Conservation (phyloP, 2,113 vertebrate genomes). For the Hippocampus barbouri region DNA sequence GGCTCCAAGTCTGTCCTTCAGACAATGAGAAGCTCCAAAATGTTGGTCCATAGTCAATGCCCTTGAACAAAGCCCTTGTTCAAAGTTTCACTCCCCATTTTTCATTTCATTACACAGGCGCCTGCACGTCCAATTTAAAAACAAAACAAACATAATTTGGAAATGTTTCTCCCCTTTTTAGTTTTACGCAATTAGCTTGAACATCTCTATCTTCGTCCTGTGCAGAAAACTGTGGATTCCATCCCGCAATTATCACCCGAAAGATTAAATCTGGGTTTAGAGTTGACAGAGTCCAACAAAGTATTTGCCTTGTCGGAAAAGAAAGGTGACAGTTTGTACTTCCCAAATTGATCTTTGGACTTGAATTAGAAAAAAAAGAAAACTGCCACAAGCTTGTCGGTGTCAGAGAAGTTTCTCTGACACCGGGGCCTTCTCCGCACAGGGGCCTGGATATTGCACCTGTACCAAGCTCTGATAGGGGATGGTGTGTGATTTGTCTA, state of each 20-base stretch:
- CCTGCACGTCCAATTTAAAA: not conserved
- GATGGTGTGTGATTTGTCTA: constrained; percentile 16
- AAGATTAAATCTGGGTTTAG: constrained; percentile 8
- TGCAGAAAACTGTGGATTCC: constrained; percentile 7
- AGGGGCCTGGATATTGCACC: constrained; percentile 16
- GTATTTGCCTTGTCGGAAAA: constrained; percentile 28
- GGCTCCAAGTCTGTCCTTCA: too few species aligned
- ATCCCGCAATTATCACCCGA: constrained; percentile 1
- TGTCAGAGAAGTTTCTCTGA: constrained; percentile 32
- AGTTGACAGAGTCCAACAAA: constrained; percentile 57
- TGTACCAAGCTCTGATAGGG: constrained; percentile 13
- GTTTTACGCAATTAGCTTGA: constrained; percentile 2
- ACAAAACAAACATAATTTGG: not conserved
- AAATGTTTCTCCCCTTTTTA: not conserved
- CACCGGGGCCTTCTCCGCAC: constrained; percentile 1
- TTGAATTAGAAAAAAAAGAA: constrained; percentile 30
- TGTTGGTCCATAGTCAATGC: not conserved
- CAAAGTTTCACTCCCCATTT: not conserved
- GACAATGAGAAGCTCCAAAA: too few species aligned
- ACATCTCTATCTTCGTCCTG: not conserved
- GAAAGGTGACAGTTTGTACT: constrained; percentile 56
- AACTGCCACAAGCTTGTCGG: constrained; percentile 46
- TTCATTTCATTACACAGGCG: not conserved
- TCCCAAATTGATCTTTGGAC: constrained; percentile 29
- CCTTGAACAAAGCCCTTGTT: not conserved